Evolutionary conservation across 2,113 vertebrate genomes (phyloP).

Genomic region (Gallinago media): DNA sequence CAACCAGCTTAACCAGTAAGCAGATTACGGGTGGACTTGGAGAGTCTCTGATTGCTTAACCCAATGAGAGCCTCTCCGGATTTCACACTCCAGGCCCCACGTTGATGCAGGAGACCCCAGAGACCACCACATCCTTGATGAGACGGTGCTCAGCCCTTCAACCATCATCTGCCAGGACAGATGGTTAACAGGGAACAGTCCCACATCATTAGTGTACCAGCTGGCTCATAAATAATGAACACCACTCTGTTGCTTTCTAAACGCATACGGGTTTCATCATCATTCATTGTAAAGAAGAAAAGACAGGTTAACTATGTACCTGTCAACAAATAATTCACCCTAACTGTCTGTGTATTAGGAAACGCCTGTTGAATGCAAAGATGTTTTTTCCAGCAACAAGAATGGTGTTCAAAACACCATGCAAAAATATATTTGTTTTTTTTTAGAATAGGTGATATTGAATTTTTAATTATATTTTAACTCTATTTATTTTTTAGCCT

Average conservation of each 20-base stretch:
- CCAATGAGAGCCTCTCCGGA: neutral
- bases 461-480: neutral
- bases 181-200: neutral
- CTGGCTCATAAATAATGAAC: neutral
- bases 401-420: neutral
- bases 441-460: neutral
- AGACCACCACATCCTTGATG: neutral
- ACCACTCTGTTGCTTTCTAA: neutral
- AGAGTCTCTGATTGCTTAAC: conserved; percentile 36
- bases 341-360: neutral
- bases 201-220: neutral
- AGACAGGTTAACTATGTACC: neutral
- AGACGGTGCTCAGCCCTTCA: fast-evolving
- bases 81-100: neutral
- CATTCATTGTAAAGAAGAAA: neutral
- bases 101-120: neutral
- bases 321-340: neutral
- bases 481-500: neutral
- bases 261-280: neutral
- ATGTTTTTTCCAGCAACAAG: neutral
- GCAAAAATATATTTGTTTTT: neutral
- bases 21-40: neutral
- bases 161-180: neutral
- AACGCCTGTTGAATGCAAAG: neutral
- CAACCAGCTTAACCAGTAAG: conserved; percentile 55